Base-by-base conservation (phyloP, 2,797 vertebrate genomes). In the Astyanax mexicanus region DNA sequence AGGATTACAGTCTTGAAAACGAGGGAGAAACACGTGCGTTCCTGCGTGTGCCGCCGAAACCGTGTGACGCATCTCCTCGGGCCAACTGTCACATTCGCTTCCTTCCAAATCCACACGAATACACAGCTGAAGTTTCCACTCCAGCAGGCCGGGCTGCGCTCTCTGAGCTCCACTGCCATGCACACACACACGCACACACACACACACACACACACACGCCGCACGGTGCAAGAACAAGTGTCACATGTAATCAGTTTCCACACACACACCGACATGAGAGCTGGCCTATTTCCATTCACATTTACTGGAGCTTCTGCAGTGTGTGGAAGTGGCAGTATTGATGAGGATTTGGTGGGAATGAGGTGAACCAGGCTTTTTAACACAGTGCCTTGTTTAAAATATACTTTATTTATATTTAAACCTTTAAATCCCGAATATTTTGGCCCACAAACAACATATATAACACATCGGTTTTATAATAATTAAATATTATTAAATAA, bases 11-110 rank as follows among this genome's bases (percentile, higher is more conserved):
- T 12, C 40, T 47, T 44, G 32, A 44, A 65, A 51, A 70, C 19
- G 21, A 51, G 44, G 54, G 44, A 61, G 32, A 13, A 55, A 55
- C 27, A 35, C 15, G 58, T 61, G 58, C 45, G 23, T 52, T 45
- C n/a, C 19, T 51, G 57, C 58, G 67, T 52, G 49, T 32, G 71
- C 23, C 55, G 55, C 47, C 38, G 47, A 15, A 38, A 32, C 60
- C 32, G 67, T 52, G 77, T 80, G 75, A 80, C 49, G 42, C 77
- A 79, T 75, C 69, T 78, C 58, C 75, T 62, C 61, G 66, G 79
- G 69, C 74, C 77, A 82, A 81, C 81, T 84, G 83, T 83, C 78
- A 62, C 76, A 58, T 75, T 85, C 32, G 45, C 17, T 83, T 73
- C 38, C 45, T 71, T 67, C 66, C 61, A 78, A 75, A 76, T 70